Percentiles rank a stretch among this genome's conserved stretches.
Conservation (phyloP, 2,797 vertebrate species). For the Cynodonichthys magdalenae region DNA sequence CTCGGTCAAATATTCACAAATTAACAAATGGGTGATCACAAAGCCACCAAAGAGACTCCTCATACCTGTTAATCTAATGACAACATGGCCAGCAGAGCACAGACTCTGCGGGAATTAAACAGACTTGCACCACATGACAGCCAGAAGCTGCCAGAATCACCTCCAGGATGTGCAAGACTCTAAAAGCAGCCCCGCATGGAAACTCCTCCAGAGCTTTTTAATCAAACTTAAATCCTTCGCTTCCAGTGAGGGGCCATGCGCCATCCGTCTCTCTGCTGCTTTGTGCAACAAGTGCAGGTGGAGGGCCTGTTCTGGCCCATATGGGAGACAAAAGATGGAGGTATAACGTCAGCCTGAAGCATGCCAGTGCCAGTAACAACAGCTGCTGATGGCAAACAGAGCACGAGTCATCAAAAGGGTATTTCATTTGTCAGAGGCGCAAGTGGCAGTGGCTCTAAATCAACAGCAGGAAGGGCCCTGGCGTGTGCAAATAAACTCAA, state of each 20-base stretch:
- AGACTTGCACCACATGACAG: slow-evolving; percentile 52
- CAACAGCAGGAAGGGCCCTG: slow-evolving; percentile 79
- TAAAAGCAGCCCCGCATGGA: slow-evolving; percentile 67
- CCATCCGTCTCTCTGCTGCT: slow-evolving; percentile 48
- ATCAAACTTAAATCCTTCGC: slow-evolving; percentile 60
- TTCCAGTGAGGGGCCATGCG: slow-evolving; percentile 45
- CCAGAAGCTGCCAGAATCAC: slow-evolving; percentile 59
- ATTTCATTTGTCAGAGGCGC: slow-evolving; percentile 76
- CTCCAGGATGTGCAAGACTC: slow-evolving; percentile 75
- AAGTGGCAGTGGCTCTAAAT: slow-evolving; percentile 81
- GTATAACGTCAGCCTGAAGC: slow-evolving; percentile 44
- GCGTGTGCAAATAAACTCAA: slow-evolving; percentile 76
- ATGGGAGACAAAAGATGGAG: slow-evolving; percentile 51
- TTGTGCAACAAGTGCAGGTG: slow-evolving; percentile 50
- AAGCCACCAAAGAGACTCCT: slow-evolving; percentile 60
- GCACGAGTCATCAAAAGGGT: slow-evolving; percentile 71
- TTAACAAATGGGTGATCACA: slow-evolving; percentile 76
- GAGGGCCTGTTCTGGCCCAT: slow-evolving; percentile 26
- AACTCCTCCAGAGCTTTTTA: slow-evolving; percentile 62
- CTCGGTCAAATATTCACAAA: slow-evolving; percentile 65
- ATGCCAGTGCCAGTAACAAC: slow-evolving; percentile 58
- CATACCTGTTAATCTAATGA: slow-evolving; percentile 75
- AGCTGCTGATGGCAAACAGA: slow-evolving; percentile 79
- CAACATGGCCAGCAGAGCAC: slow-evolving; percentile 59
- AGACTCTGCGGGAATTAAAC: slow-evolving; percentile 59